Evolutionary conservation across 2,797 vertebrate genomes (phyloP).

Genomic region (Fistularia commersonii): DNA sequence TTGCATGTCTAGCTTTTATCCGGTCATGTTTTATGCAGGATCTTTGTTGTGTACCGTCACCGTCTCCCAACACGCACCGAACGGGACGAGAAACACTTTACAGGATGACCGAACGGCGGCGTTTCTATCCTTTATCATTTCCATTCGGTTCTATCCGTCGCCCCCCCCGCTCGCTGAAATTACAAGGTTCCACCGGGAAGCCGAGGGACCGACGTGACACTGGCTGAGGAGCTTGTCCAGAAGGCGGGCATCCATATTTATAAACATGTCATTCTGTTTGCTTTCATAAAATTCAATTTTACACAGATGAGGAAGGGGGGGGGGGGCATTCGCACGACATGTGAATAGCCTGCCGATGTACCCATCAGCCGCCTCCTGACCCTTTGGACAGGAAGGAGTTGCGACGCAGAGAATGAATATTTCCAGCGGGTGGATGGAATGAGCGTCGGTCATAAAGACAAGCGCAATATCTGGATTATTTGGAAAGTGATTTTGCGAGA

Average conservation of each 20-base stretch:
- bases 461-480: conserved; percentile 15
- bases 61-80: conserved; percentile 28
- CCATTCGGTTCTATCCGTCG: too few species aligned
- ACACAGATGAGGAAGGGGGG: conserved; percentile 39
- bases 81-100: conserved; percentile 29
- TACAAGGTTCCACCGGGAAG: conserved; percentile 48
- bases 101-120: conserved; percentile 43
- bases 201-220: conserved; percentile 38
- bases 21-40: conserved; percentile 79
- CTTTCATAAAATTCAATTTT: conserved; percentile 67
- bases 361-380: conserved; percentile 23
- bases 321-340: too few species aligned
- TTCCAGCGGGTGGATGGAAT: conserved; percentile 15
- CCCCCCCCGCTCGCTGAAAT: conserved; percentile 54
- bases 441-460: conserved; percentile 19
- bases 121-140: conserved; percentile 22
- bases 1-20: conserved; percentile 77
- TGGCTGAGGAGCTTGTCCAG: conserved; percentile 46
- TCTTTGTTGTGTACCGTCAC: conserved; percentile 65
- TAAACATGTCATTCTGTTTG: conserved; percentile 65
- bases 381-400: conserved; percentile 33
- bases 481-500: conserved; percentile 39
- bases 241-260: conserved; percentile 63
- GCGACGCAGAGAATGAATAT: conserved; percentile 25
- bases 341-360: conserved; percentile 42